These are phyloP conservation scores for Gymnorhina tibicen DNA, from an alignment of 2,113 vertebrate genomes.

Conservation along the genomic window DNA sequence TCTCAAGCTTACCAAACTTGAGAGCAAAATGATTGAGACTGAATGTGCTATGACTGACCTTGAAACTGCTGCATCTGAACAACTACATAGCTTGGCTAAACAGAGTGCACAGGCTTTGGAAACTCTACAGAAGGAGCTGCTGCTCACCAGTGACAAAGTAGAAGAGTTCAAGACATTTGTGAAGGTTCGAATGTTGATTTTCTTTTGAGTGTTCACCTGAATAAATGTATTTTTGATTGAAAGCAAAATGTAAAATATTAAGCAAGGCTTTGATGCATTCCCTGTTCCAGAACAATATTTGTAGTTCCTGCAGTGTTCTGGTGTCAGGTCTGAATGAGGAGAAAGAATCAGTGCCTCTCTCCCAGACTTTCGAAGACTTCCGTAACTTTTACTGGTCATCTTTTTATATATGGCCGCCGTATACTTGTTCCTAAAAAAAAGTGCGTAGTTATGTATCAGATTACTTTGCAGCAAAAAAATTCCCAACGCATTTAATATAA, in stretches of 20 bases:
- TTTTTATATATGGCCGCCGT: not conserved
- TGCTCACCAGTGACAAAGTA: constrained; percentile 72
- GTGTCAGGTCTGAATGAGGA: not conserved
- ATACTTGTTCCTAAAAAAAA: not conserved
- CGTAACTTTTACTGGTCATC: not conserved
- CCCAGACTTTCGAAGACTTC: not conserved
- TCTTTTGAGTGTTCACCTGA: not conserved
- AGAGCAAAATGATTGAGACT: constrained; percentile 73
- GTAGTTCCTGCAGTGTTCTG: not conserved
- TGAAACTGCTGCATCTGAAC: constrained; percentile 77
- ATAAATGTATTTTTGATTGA: not conserved
- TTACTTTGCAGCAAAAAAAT: not conserved
- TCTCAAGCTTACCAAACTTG: constrained; percentile 72
- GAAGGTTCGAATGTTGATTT: constrained; percentile 70
- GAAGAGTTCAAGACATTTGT: constrained; percentile 84
- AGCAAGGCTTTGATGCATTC: not conserved
- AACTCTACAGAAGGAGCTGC: constrained; percentile 76
- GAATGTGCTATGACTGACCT: constrained; percentile 78
- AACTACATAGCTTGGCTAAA: constrained; percentile 81
- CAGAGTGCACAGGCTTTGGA: constrained; percentile 82
- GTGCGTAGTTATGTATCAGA: not conserved
- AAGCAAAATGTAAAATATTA: not conserved
- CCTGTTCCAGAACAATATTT: not conserved
- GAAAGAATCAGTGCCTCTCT: not conserved
- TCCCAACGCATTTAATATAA: not conserved